Conservation (phyloP, 2,113 vertebrate genomes). For the Datnioides undecimradiatus region DNA sequence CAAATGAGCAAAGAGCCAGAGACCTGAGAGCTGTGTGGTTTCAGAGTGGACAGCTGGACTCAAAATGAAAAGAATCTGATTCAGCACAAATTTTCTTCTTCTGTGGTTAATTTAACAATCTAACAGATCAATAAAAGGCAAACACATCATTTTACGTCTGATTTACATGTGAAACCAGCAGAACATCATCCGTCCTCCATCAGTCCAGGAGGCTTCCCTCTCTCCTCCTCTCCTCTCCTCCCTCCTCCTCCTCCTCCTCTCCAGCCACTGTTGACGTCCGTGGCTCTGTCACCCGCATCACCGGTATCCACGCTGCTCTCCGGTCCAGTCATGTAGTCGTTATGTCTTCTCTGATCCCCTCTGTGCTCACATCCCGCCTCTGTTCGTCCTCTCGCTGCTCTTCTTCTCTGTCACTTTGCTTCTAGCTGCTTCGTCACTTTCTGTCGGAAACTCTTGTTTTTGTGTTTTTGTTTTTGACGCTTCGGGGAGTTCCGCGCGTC, state of each 20-base stretch:
- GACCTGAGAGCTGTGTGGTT: too few species aligned
- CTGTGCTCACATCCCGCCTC: background rate
- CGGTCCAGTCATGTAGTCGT: slow-evolving; percentile 56
- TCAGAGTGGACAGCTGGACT: too few species aligned
- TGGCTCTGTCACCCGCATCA: slow-evolving; percentile 55
- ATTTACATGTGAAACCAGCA: too few species aligned
- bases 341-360: slow-evolving; percentile 14
- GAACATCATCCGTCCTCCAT: background rate
- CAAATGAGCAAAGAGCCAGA: too few species aligned
- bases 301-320: slow-evolving; percentile 58
- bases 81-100: too few species aligned
- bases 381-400: slow-evolving; percentile 21
- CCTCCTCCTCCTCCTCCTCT: slow-evolving; percentile 25
- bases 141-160: too few species aligned
- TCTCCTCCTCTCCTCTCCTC: slow-evolving; percentile 7
- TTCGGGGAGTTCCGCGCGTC: slow-evolving; percentile 36
- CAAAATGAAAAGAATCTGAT: too few species aligned
- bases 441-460: slow-evolving; percentile 39
- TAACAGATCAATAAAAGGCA: too few species aligned
- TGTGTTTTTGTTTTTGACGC: slow-evolving; percentile 27
- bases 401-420: slow-evolving; percentile 25
- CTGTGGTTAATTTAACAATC: too few species aligned
- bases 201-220: slow-evolving; percentile 22
- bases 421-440: background rate
- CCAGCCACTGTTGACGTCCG: slow-evolving; percentile 64